These are phyloP conservation scores for Struthidea cinerea DNA, from an alignment of 2,113 vertebrate species.

Conservation along the genomic window DNA sequence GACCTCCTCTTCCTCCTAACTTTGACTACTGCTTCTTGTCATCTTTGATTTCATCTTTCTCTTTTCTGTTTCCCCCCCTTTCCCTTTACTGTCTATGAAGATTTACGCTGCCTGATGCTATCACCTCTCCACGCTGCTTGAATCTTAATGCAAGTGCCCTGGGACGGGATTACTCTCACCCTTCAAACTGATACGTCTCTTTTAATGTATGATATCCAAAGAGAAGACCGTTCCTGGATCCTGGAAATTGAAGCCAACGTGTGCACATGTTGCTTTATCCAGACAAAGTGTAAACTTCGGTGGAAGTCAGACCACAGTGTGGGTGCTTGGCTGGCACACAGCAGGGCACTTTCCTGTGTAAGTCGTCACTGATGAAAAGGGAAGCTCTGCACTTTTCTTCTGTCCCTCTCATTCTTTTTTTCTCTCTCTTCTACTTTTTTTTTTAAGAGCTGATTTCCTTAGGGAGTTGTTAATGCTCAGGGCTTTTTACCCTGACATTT, in stretches of 20 bases:
- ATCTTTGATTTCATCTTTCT: background rate
- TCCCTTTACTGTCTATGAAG: background rate
- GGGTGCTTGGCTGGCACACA: background rate
- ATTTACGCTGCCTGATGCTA: background rate
- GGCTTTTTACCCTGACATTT: slow-evolving; percentile 43
- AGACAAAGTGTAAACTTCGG: background rate
- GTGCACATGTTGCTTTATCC: background rate
- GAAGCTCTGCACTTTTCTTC: background rate
- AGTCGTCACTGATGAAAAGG: background rate
- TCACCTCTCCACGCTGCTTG: background rate
- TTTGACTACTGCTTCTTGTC: background rate
- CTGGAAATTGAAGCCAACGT: background rate
- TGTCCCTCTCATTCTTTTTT: background rate
- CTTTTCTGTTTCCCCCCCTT: background rate
- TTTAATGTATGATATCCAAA: background rate
- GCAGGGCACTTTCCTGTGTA: background rate
- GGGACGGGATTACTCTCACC: background rate
- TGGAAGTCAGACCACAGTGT: background rate
- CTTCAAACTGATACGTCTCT: background rate
- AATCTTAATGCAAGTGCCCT: slow-evolving; percentile 18
- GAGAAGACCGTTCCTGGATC: background rate
- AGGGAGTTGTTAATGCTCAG: slow-evolving; percentile 36
- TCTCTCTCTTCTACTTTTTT: background rate
- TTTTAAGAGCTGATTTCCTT: slow-evolving; percentile 43
- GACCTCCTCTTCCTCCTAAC: background rate